Evolutionary conservation across 53 echinoderm and acorn worm species (phyloP).

Genomic region (Apostichopus leukothele): DNA sequence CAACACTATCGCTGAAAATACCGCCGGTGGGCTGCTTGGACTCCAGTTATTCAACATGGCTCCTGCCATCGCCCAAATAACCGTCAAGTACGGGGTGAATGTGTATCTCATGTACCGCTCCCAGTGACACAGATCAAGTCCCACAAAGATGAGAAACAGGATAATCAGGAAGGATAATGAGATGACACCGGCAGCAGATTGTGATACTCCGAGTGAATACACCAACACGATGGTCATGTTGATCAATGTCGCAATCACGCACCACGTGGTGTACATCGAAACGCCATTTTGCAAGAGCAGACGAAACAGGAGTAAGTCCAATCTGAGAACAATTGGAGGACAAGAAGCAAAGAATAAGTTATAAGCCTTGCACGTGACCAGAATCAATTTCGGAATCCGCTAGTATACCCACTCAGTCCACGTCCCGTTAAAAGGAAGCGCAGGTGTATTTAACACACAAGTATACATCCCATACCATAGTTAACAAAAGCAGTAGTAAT

Average conservation of each 20-base stretch:
- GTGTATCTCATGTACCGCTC: slow-evolving; percentile 81
- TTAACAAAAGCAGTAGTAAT: too few relatives aligned
- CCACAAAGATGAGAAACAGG: slow-evolving; percentile 60
- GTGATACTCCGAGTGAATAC: slow-evolving; percentile 55
- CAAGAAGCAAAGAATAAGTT: neutral
- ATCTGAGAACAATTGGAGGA: slow-evolving; percentile 20
- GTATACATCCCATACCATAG: too few relatives aligned
- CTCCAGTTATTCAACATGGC: slow-evolving; percentile 44
- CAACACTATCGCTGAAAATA: slow-evolving; percentile 45
- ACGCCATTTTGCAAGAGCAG: slow-evolving; percentile 60
- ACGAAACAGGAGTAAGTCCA: slow-evolving; percentile 53
- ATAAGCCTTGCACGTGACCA: too few relatives aligned
- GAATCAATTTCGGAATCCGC: too few relatives aligned
- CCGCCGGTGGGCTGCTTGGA: slow-evolving; percentile 19
- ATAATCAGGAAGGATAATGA: slow-evolving; percentile 52
- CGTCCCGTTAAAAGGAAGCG: too few relatives aligned
- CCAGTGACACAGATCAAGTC: slow-evolving; percentile 62
- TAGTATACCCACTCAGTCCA: too few relatives aligned
- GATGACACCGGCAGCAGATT: slow-evolving; percentile 50
- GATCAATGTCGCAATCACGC: slow-evolving; percentile 54
- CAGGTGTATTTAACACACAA: too few relatives aligned
- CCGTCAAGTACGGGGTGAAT: slow-evolving; percentile 57
- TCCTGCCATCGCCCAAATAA: slow-evolving; percentile 70
- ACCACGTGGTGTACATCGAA: slow-evolving; percentile 58
- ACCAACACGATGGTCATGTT: slow-evolving; percentile 49